Base-by-base conservation (phyloP, 1,140 invertebrate species). In the Babylonia areolata region DNA sequence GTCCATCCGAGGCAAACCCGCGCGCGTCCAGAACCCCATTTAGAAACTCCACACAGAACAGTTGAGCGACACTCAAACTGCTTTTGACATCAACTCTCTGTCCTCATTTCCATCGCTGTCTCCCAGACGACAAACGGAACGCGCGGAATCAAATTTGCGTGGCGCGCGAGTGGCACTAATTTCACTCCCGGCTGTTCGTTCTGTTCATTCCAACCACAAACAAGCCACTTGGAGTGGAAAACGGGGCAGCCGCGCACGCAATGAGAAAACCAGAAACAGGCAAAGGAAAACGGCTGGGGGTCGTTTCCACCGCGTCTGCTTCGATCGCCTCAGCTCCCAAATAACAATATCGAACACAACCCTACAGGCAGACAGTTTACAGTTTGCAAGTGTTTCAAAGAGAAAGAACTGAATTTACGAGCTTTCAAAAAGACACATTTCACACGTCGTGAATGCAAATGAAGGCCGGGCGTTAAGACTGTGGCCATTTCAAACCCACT, bases 161-260 rank as follows among this genome's bases (percentile, higher is more conserved):
- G 64, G 82, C 58, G 17, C 82, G 40, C 69, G 28, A 35, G 54
- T 84, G 69, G 23, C 82, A 75, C 82, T 84, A 84, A 84, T 84
- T 84, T 84, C 82, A 84, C 82, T 73, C 82, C 11, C 69, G 82
- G 82, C 82, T 73, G 82, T 84, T 84, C 82, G 75, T 84, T 73
- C 69, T 69, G 11, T 84, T 69, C 82, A 75, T 84, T 84, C 33
- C 82, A 37, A 73, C 37, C 82, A 64, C 82, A 84, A 84, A 84
- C 82, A 84, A 58, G 82, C 82, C 82, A 42, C 64, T 69, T 35
- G 54, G 39, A 73, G 82, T 75, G 82, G 82, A 84, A 73, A 40
- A 46, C 35, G 58, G 58, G 58, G 12, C 58, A 64, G 33, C 31
- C 80, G 2, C 51, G 51, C 42, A 81, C 42, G 37, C 73, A 35